Base-by-base conservation (phyloP, 2,797 vertebrate genomes). In the Cheirogaleus major region DNA sequence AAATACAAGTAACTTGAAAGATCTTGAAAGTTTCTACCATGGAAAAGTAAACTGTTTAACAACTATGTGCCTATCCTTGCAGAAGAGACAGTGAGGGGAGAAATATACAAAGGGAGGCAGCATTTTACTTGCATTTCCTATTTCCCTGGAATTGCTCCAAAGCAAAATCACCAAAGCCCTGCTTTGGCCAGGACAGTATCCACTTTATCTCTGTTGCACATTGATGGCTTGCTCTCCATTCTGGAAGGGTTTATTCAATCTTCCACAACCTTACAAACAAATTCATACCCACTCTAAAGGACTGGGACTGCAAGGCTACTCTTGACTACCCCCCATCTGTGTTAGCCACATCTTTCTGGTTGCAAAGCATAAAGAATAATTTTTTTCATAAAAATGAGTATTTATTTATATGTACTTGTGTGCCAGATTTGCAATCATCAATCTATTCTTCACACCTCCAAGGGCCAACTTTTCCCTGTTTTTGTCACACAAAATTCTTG, bases 91-190 rank as follows among this genome's bases (percentile, higher is more conserved):
- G 2, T 38, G 7, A 8, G 52, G 38, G 35, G 6, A 48, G 52
- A 82, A 41, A 25, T 18, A 50, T 12, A 43, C 12, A 79, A 50
- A 89, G 30, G 25, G 27, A 86, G 9, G 12, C 17, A 84, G 14
- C 63, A 55, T 50, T 90, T 89, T 43, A 80, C 13, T 61, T 57
- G 35, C 9, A 63, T 89, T 96, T 87, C 23, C 25, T 59, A 27
- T 91, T 90, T 96, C 20, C 20, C 63, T 94, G 87, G 57, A 94
- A 91, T 78, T 55, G 3, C 35, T 93, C 72, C 41, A 78, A 83
- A 81, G 35, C 45, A 72, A 86, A 93, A 92, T 20, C 15, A 63
- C 5, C 27, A 85, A 92, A 81, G 72, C 38, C 52, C 61, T 79
- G 57, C 17, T 95, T 89, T 89, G 38, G 55, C 52, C 45, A 57